Percentiles rank a stretch among this genome's conserved stretches.
These are phyloP conservation scores for Gymnoscopelus microlampas DNA, from an alignment of 2,797 vertebrate genomes.

Conservation along the genomic window DNA sequence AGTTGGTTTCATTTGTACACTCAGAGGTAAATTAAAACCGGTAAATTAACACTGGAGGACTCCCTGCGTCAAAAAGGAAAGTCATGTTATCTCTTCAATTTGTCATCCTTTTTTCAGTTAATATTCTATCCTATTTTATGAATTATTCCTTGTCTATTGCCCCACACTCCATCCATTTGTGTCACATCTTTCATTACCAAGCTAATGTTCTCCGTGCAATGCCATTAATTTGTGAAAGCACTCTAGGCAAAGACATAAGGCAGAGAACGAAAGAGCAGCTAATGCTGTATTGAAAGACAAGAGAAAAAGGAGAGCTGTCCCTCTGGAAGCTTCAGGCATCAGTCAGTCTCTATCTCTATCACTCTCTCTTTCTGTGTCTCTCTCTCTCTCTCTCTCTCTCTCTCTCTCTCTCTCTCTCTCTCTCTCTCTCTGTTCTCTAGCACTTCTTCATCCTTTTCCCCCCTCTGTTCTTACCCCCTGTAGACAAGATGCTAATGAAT, in stretches of 20 bases:
- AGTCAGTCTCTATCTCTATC: too few relatives aligned
- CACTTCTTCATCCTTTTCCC: background rate
- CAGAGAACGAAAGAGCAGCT: slow-evolving; percentile 47
- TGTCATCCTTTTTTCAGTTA: slow-evolving; percentile 9
- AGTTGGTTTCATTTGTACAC: too few relatives aligned
- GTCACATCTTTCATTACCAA: slow-evolving; percentile 65
- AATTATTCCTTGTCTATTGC: slow-evolving; percentile 48
- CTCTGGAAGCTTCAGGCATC: too few relatives aligned
- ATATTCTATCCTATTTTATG: slow-evolving; percentile 31
- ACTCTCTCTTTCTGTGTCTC: too few relatives aligned
- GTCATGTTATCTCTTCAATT: background rate
- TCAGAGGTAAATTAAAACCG: too few relatives aligned
- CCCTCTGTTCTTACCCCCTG: slow-evolving; percentile 44
- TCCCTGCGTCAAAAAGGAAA: background rate
- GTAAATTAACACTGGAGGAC: too few relatives aligned
- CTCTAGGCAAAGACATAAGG: slow-evolving; percentile 23
- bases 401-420: slow-evolving; percentile 3
- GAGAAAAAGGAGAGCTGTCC: too few relatives aligned
- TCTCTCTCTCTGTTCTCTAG: slow-evolving; percentile 27
- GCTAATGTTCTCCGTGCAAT: slow-evolving; percentile 73
- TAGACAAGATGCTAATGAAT: slow-evolving; percentile 70
- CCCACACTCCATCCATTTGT: slow-evolving; percentile 40
- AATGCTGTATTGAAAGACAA: slow-evolving; percentile 58
- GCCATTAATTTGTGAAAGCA: slow-evolving; percentile 71
- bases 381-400: background rate